phyloP scores from a whole-genome alignment of 2,797 vertebrate genomes.

The Sebastiscus albofasciatus region DNA sequence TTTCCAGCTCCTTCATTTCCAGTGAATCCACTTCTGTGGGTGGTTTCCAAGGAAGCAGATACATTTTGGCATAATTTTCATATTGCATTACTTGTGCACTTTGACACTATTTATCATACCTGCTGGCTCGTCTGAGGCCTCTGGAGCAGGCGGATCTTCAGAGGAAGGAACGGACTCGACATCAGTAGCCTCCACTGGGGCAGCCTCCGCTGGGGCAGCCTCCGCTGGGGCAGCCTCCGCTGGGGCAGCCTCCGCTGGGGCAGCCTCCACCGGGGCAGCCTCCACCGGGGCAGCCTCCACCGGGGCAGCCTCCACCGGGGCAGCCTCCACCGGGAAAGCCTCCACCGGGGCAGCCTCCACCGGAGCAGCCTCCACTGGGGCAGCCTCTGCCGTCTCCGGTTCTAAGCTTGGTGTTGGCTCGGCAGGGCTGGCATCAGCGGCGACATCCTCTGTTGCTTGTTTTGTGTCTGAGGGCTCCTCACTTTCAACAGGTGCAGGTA shows the following conservation, averaged over 20 bases:
- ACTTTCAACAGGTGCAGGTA: conserved; percentile 5
- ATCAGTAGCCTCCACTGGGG: background rate
- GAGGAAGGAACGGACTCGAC: background rate
- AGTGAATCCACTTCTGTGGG: background rate
- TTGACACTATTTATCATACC: conserved; percentile 33
- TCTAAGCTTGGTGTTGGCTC: conserved; percentile 1
- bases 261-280: background rate
- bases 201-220: background rate
- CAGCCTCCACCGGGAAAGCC: background rate
- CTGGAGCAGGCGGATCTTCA: conserved; percentile 22
- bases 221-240: background rate
- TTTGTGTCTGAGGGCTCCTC: conserved; percentile 18
- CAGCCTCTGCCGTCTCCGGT: background rate
- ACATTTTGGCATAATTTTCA: background rate
- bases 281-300: background rate
- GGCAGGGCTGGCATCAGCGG: background rate
- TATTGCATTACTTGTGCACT: background rate
- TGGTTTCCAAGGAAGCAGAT: background rate
- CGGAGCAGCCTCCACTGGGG: background rate
- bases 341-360: background rate
- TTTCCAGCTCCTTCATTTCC: background rate
- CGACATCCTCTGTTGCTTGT: conserved; percentile 16
- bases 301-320: background rate
- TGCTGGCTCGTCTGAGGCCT: conserved; percentile 28
- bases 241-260: background rate